These are phyloP conservation scores for Hylaeus anthracinus DNA, from an alignment of 1,140 invertebrate genomes.

Conservation along the genomic window DNA sequence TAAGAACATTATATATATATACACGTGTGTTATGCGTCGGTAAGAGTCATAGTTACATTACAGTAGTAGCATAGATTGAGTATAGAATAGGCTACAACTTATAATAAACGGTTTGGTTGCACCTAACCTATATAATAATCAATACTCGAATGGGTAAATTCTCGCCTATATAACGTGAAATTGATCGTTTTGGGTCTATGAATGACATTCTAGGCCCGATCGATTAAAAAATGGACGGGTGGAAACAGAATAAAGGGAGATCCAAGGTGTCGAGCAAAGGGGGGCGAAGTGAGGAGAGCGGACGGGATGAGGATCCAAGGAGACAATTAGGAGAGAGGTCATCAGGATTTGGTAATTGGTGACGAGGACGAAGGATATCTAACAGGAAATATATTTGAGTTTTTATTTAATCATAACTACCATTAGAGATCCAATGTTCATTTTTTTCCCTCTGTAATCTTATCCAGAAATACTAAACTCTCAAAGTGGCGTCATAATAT, in stretches of 20 bases:
- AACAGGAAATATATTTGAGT: conserved; percentile 77
- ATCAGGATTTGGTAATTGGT: background rate
- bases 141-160: conserved; percentile 52
- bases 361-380: conserved; percentile 56
- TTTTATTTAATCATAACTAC: conserved; percentile 76
- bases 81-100: conserved; percentile 76
- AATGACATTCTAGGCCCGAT: conserved; percentile 60
- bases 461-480: conserved; percentile 74
- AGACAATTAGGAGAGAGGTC: background rate
- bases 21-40: conserved; percentile 73
- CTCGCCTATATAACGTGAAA: conserved; percentile 50
- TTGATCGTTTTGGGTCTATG: conserved; percentile 49
- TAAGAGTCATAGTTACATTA: conserved; percentile 75
- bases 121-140: conserved; percentile 64
- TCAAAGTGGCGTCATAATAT: conserved; percentile 77
- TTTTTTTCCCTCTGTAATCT: conserved; percentile 53
- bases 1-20: conserved; percentile 72
- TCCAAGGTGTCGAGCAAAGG: background rate
- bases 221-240: conserved; percentile 58
- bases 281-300: background rate
- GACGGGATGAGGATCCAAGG: background rate
- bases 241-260: conserved; percentile 44
- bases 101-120: conserved; percentile 68
- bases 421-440: conserved; percentile 72
- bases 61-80: conserved; percentile 71